phyloP scores from a whole-genome alignment of 2,113 vertebrate genomes.

The Probosciger aterrimus region DNA sequence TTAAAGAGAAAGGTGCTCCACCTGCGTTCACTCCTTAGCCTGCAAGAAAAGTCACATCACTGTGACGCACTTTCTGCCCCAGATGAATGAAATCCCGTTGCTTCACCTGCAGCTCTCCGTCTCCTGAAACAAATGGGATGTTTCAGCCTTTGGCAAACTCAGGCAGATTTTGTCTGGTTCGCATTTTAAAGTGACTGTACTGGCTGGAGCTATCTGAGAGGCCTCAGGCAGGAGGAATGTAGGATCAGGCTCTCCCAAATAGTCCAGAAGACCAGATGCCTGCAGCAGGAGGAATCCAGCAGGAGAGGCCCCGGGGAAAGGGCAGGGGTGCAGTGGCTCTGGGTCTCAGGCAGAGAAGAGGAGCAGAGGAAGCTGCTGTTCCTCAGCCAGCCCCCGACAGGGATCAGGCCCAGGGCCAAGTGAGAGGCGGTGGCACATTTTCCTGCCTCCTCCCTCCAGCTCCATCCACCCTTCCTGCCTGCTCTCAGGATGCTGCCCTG shows the following conservation, averaged over 20 bases:
- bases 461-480: neutral
- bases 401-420: neutral
- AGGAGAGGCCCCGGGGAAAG: neutral
- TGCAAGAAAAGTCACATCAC: neutral
- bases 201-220: neutral
- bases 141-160: neutral
- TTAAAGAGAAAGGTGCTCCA: neutral
- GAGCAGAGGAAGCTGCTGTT: neutral
- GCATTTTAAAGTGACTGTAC: neutral
- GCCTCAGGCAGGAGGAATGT: neutral
- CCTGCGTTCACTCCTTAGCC: neutral
- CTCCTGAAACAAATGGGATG: neutral
- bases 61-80: neutral
- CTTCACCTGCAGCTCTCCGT: neutral
- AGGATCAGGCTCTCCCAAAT: neutral
- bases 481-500: neutral
- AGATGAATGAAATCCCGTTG: neutral
- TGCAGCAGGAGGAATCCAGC: slow-evolving; percentile 9
- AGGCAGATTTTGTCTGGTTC: neutral
- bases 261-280: neutral
- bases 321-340: neutral
- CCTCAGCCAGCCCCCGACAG: neutral
- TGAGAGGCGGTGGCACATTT: neutral
- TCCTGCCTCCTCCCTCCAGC: neutral
- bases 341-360: neutral